phyloP scores from a whole-genome alignment of 2,888 invertebrate genomes.

The Imbricaverruca yamaguchii region DNA sequence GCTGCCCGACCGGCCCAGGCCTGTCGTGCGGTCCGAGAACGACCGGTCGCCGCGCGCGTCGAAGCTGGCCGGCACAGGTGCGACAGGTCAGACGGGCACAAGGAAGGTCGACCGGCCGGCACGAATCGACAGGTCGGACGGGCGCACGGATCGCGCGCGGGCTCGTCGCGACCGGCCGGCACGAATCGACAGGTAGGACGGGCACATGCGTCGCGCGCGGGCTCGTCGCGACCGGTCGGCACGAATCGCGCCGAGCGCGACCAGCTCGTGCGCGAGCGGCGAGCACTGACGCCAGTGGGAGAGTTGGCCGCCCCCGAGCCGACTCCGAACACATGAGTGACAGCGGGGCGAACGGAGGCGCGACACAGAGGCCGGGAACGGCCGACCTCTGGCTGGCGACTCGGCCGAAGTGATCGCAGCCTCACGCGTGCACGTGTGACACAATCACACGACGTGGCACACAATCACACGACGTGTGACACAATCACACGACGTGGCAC shows the following conservation, averaged over 20 bases:
- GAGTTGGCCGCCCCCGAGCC: too few species aligned
- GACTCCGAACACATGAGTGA: too few species aligned
- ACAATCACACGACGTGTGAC: too few species aligned
- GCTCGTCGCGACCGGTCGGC: background rate
- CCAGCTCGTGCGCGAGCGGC: background rate
- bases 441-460: too few species aligned
- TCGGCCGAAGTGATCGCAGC: too few species aligned
- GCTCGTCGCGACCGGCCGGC: background rate
- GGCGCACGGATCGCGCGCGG: background rate
- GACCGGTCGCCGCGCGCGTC: background rate
- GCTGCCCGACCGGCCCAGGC: background rate
- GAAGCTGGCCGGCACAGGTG: background rate
- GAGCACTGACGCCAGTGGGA: too few species aligned
- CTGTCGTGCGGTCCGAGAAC: background rate
- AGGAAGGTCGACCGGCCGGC: background rate
- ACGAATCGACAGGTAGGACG: too few species aligned
- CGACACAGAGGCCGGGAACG: too few species aligned
- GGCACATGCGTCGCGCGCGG: background rate
- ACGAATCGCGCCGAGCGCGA: background rate
- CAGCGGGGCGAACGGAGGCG: too few species aligned
- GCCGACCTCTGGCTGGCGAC: too few species aligned
- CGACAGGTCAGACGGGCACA: background rate
- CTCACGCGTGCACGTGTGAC: too few species aligned
- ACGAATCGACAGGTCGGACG: background rate
- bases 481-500: too few species aligned